Percentiles rank a stretch among this genome's conserved stretches.
These are phyloP conservation scores for Lithosia quadra DNA, from an alignment of 2,888 invertebrate genomes.

Conservation along the genomic window DNA sequence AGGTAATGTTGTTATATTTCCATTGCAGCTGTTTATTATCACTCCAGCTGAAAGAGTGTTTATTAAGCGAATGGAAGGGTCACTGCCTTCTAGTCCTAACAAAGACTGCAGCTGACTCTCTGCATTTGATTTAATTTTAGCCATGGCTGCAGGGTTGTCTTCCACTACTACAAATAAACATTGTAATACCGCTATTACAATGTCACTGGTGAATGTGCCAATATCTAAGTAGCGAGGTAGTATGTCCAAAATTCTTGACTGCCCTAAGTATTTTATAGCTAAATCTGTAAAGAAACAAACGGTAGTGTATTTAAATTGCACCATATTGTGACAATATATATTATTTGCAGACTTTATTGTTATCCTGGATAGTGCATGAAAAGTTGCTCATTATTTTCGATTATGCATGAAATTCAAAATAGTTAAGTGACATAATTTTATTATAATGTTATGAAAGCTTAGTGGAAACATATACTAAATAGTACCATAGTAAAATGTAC, in stretches of 20 bases:
- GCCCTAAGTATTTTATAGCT: conserved; percentile 89
- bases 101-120: conserved; percentile 76
- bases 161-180: conserved; percentile 91
- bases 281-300: conserved; percentile 70
- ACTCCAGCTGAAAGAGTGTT: conserved; percentile 88
- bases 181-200: conserved; percentile 87
- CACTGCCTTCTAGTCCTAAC: conserved; percentile 72
- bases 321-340: neutral
- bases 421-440: no score
- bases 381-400: no score
- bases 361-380: no score
- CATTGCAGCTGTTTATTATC: conserved; percentile 83
- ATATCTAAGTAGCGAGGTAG: conserved; percentile 88
- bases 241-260: conserved; percentile 87
- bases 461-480: no score
- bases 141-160: conserved; percentile 88
- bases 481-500: neutral
- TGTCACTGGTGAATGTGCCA: conserved; percentile 85
- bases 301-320: neutral
- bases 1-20: conserved; percentile 75
- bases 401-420: no score
- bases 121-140: conserved; percentile 82
- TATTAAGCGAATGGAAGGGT: conserved; percentile 79
- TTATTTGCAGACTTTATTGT: neutral
- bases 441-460: neutral